phyloP scores from a whole-genome alignment of 2,113 vertebrate species.

The Amphilophus citrinellus region DNA sequence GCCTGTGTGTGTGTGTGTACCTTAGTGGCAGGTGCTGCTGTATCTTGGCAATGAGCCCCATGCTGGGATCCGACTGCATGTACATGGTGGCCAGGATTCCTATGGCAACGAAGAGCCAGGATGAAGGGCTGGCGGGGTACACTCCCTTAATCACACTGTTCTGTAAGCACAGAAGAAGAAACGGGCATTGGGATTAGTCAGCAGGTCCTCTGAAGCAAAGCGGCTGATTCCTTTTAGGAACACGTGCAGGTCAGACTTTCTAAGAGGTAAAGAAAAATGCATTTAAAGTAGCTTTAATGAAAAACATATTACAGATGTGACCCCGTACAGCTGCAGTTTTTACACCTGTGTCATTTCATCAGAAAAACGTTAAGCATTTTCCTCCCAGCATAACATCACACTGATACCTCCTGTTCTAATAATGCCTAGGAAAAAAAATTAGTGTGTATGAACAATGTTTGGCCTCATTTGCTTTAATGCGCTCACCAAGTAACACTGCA shows the following conservation, averaged over 20 bases:
- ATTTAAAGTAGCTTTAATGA: neutral
- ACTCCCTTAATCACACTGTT: conserved; percentile 88
- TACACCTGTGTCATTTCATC: neutral
- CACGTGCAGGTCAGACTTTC: neutral
- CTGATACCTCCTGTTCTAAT: neutral
- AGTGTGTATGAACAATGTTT: neutral
- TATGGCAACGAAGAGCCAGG: conserved; percentile 91
- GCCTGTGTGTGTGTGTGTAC: conserved; percentile 54
- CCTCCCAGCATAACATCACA: neutral
- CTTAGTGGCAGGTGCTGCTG: conserved; percentile 88
- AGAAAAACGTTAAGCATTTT: neutral
- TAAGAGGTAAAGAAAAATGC: neutral
- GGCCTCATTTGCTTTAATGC: neutral
- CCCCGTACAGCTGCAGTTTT: neutral
- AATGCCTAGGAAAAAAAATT: neutral
- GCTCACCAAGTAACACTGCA: neutral
- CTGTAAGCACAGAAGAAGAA: conserved; percentile 72
- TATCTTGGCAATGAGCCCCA: conserved; percentile 91
- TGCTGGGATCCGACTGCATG: conserved; percentile 89
- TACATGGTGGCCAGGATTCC: conserved; percentile 89
- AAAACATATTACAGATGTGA: neutral
- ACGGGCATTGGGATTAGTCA: neutral
- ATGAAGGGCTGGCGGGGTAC: conserved; percentile 89
- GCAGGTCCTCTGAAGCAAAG: neutral
- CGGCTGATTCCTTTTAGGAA: neutral